Evolutionary conservation across 2,113 vertebrate genomes (phyloP).

Genomic region (Arvicanthis niloticus): DNA sequence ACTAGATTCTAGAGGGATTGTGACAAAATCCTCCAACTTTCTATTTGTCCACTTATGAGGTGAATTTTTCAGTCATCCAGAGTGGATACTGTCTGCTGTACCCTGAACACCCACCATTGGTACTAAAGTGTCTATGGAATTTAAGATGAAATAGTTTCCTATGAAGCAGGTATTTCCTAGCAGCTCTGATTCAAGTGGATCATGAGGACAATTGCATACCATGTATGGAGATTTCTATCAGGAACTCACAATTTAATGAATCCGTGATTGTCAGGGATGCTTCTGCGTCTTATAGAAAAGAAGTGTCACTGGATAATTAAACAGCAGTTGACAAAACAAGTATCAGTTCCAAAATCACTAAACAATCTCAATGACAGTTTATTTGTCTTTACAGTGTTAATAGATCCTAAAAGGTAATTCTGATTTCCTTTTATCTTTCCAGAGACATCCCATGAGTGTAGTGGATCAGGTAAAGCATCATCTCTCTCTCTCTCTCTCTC

Average conservation of each 20-base stretch:
- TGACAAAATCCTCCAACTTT: neutral
- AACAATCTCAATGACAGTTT: neutral
- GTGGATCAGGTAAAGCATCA: slow-evolving; percentile 38
- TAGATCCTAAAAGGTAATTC: neutral
- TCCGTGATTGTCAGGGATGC: neutral
- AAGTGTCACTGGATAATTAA: neutral
- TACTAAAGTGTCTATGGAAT: neutral
- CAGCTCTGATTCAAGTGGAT: neutral
- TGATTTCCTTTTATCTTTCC: neutral
- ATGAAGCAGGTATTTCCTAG: neutral
- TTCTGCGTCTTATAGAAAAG: neutral
- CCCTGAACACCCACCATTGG: neutral
- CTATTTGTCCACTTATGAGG: neutral
- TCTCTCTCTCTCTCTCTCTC: no score
- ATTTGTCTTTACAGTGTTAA: neutral
- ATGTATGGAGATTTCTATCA: neutral
- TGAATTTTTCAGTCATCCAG: neutral
- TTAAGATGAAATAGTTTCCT: neutral
- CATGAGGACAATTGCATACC: neutral
- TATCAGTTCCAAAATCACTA: neutral
- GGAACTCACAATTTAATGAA: neutral
- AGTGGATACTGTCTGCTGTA: neutral
- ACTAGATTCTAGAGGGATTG: neutral
- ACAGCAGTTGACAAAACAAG: neutral
- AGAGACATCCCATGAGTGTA: neutral